Base-by-base conservation (phyloP, 2,113 vertebrate genomes). In the Megaptera novaeangliae region DNA sequence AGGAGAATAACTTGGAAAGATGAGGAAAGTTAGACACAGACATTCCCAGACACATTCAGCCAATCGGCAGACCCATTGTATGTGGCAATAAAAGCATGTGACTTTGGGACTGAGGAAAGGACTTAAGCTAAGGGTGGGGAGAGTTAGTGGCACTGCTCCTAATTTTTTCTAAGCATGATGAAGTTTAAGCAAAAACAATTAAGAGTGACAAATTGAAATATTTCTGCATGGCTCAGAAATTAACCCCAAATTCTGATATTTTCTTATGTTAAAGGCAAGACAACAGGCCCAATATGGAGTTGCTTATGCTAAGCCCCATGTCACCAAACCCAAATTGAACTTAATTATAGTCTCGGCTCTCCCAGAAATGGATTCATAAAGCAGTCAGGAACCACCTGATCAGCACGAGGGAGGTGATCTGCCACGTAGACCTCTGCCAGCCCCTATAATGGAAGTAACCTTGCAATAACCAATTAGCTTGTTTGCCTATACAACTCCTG, bases 201-300 rank as follows among this genome's bases (percentile, higher is more conserved):
- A 81, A 72, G 55, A 88, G 77, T 63, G 52, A 77, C 44, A 57
- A 71, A 57, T 34, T 94, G 46, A 94, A 96, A 91, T 69, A 39
- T 80, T 78, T 34, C 31, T 64, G 23, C 6, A 36, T 34, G 36
- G 21, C 71, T 94, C 75, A 74, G 25, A 94, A 82, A 74, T 89
- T 74, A 88, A 74, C 25, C 63, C 27, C 64, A 11, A 93, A 89
- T 91, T 64, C 82, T 85, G 23, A 78, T 94, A 41, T 85, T 75
- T 87, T 96, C 74, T 84, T 41, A 0, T 52, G 69, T 75, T 66
- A 66, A 83, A 83, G 23, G 14, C 18, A 55, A 66, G 41, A 82
- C 31, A 46, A 36, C 23, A 92, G 36, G 68, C 46, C 57, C 31
- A 23, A 95, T 44, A 44, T 90, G 68, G 78, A 75, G 59, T 90